Evolutionary conservation across 2,797 vertebrate species (phyloP).

Genomic region (Poeciliopsis presidionis): DNA sequence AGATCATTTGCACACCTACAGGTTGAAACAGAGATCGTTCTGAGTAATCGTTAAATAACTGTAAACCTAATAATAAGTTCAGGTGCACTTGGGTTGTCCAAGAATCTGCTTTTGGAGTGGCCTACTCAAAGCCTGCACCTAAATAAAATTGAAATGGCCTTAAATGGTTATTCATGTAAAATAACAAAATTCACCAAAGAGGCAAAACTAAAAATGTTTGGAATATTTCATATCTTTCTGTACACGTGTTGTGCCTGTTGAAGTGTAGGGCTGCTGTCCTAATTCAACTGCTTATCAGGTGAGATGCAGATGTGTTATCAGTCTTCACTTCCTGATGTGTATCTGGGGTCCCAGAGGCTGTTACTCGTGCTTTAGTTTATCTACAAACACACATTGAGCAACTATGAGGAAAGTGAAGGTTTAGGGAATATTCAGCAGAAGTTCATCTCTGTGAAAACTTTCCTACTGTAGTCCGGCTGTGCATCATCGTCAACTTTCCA

Average conservation of each 20-base stretch:
- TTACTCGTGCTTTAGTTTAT: slow-evolving; percentile 20
- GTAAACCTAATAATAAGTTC: not conserved
- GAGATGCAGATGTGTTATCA: slow-evolving; percentile 70
- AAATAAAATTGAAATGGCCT: not conserved
- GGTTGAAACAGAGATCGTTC: no score
- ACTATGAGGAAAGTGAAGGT: slow-evolving; percentile 2
- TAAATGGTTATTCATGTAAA: not conserved
- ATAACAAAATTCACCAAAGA: not conserved
- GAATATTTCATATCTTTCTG: not conserved
- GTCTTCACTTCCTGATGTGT: slow-evolving; percentile 63
- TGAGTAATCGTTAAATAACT: no score
- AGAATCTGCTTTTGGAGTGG: not conserved
- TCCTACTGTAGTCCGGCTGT: slow-evolving; percentile 47
- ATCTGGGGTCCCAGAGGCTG: slow-evolving; percentile 53
- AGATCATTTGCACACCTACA: no score
- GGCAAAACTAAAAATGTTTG: not conserved
- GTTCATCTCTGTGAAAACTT: slow-evolving; percentile 2
- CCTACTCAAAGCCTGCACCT: not conserved
- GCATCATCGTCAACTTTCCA: slow-evolving; percentile 53
- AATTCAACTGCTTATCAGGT: slow-evolving; percentile 74
- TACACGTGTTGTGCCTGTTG: not conserved
- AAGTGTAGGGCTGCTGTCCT: slow-evolving; percentile 35
- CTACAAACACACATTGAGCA: slow-evolving; percentile 19
- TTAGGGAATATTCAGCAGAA: not conserved
- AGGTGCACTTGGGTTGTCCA: not conserved